Base-by-base conservation (phyloP, 2,797 vertebrate species). In the Hippocampus kuda region DNA sequence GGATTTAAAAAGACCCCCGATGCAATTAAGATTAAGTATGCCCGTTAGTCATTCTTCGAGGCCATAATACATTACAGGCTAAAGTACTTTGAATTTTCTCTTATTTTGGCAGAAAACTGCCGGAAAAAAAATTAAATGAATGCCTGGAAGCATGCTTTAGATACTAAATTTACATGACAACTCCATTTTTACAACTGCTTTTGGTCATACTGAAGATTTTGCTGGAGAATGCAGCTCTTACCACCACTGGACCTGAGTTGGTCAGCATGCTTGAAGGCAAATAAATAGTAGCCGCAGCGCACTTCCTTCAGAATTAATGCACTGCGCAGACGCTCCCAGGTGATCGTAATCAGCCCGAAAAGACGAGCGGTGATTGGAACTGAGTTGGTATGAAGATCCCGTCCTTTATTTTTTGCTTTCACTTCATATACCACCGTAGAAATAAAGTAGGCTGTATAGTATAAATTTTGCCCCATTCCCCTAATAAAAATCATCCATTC, bases 161-260 rank as follows among this genome's bases (percentile, higher is more conserved):
- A 5, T 4, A 0, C 20, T 24, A 11, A 38, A 38, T 42, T 64
- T 42, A 20, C 62, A 41, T n/a, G 22, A 54, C 18, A 46, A 44
- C 10, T 41, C 2, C 7, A 2, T 49, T 65, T 65, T 49, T 16
- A 65, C n/a, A 48, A 65, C 27, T 26, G 15, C 42, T 24, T 48
- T 20, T 30, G 30, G 53, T 54, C 4, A 30, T 5, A 67, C 5
- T 30, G 5, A 2, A 30, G 30, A 30, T 15, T 16, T 59, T 27
- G n/a, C 26, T 13, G 5, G 26, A 15, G 26, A 44, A 51, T 7
- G 18, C 16, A 68, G 22, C 15, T 24, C 85, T 82, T 66, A 89
- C 88, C 88, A 89, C 88, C 86, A 87, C 81, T 0, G 82, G 81
- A 34, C 83, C 82, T 12, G 83, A 71, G 77, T 81, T 85, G 61